Base-by-base conservation (phyloP, 2,113 vertebrate species). In the Otis tarda region DNA sequence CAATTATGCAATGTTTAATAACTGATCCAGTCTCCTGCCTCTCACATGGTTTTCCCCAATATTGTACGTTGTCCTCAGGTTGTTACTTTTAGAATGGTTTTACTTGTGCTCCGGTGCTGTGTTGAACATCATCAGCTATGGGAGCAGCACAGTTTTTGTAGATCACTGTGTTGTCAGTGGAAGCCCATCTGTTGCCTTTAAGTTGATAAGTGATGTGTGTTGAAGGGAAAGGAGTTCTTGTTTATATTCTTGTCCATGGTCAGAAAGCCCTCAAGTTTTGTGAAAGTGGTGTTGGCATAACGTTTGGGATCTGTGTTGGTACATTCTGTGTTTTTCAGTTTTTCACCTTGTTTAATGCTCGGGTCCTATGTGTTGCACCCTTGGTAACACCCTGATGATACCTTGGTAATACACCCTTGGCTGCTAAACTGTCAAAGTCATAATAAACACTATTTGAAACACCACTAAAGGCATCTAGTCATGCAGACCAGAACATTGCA, bases 311-410 rank as follows among this genome's bases (percentile, higher is more conserved):
- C 84, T 71, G 31, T 52, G 73, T 24, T 89, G 56, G 30, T 35
- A 49, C 35, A 21, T 93, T 35, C 31, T 56, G 10, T 15, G 41
- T 67, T 93, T 81, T 92, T 21, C 10, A 4, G 5, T 27, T 83
- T 76, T 91, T 63, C 69, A 47, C 83, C 47, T 63, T 74, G 71
- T 64, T 67, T 68, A 79, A n/a, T 70, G 45, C 92, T 97, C 75
- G 97, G 97, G 71, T 95, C 99, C 98, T 87, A 98, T 65, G 88
- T 97, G 95, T 98, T 98, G 92, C 98, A 98, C 14, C 94, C 97
- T 96, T 98, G 97, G 93, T 98, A 98, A 49, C 98, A 95, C 63
- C 41, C 14, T 43, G 14, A 43, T 43, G 41, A 43, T 43, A 43
- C 41, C 41, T 43, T 98, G 97, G 93, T 98, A 98, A 49, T 98